Percentiles rank a stretch among this genome's conserved stretches.
phyloP scores from a whole-genome alignment of 2,797 vertebrate species.

The Enteromius afrohamiltoni region DNA sequence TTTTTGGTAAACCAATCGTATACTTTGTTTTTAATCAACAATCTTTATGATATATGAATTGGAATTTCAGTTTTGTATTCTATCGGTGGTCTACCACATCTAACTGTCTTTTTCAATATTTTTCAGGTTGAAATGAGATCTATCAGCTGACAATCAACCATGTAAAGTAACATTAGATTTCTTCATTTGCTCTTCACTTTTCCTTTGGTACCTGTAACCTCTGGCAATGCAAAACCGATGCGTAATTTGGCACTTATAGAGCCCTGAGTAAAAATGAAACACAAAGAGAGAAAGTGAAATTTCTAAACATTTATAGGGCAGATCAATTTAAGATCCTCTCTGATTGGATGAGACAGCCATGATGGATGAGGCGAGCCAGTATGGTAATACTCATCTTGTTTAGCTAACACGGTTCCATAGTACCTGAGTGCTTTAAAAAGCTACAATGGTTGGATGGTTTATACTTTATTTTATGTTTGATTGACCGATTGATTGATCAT shows the following conservation, averaged over 20 bases:
- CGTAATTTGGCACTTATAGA: neutral
- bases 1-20: too few species aligned
- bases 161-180: neutral
- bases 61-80: neutral
- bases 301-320: slow-evolving; percentile 54
- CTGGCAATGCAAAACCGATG: neutral
- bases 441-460: neutral
- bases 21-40: too few species aligned
- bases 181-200: neutral
- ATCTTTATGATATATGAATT: too few species aligned
- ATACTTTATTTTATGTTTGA: slow-evolving; percentile 8
- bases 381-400: slow-evolving; percentile 70
- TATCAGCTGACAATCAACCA: neutral
- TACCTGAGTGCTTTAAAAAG: slow-evolving; percentile 55
- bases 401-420: slow-evolving; percentile 67
- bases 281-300: slow-evolving; percentile 3
- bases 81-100: too few species aligned
- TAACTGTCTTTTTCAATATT: neutral
- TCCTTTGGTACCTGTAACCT: neutral
- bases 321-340: slow-evolving; percentile 63
- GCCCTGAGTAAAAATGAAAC: neutral
- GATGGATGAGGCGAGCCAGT: slow-evolving; percentile 77
- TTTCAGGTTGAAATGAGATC: neutral
- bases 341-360: slow-evolving; percentile 67
- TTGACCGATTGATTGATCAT: neutral